Conservation (phyloP, 30 jellyfish, hydroid and myxozoan genomes). For the Hydra vulgaris region DNA sequence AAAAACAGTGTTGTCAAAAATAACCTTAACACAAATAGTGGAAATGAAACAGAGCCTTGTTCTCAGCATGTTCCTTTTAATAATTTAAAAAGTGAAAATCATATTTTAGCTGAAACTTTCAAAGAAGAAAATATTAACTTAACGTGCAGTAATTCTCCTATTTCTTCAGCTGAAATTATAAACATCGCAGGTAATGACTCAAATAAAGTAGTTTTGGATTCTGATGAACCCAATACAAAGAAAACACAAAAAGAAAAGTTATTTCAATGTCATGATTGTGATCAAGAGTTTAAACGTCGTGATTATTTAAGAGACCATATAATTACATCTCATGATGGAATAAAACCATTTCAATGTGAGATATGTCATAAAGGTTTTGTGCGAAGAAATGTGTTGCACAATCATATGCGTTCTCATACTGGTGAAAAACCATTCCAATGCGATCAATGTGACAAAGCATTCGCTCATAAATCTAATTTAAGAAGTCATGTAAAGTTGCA, state of each 20-base stretch:
- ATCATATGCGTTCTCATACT: neutral
- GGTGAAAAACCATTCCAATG: slow-evolving; percentile 4
- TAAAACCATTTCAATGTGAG: neutral
- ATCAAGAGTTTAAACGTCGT: neutral
- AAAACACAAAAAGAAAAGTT: neutral
- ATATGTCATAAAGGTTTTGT: neutral
- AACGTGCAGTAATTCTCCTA: neutral
- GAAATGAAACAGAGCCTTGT: neutral
- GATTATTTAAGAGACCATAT: neutral
- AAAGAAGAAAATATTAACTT: neutral
- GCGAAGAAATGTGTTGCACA: neutral
- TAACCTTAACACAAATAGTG: neutral
- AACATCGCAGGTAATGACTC: neutral
- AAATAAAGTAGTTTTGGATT: neutral
- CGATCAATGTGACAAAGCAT: neutral
- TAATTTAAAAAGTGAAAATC: too few species aligned
- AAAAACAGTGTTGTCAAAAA: neutral
- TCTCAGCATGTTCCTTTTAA: neutral
- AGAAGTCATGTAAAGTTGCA: neutral
- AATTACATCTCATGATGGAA: neutral
- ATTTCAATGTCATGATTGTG: neutral
- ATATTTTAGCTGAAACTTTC: neutral
- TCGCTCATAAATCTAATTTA: neutral
- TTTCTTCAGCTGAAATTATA: neutral
- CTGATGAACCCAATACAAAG: neutral